Evolutionary conservation across 2,797 vertebrate genomes (phyloP).

Genomic region (Euphonia xanthogaster): DNA sequence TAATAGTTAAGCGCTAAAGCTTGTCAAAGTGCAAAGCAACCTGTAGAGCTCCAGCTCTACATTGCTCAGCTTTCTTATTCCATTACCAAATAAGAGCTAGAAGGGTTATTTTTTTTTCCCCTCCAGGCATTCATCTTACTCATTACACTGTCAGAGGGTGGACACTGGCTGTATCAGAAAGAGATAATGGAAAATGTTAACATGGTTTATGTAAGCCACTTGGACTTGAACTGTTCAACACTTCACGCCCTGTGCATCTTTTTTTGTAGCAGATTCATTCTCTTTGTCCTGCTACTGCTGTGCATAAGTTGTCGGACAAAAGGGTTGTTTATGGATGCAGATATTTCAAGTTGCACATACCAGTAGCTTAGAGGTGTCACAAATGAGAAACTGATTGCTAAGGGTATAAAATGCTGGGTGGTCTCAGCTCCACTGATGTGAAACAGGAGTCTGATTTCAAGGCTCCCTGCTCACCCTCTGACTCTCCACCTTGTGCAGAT

Average conservation of each 20-base stretch:
- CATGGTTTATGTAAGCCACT: not conserved
- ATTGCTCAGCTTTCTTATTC: not conserved
- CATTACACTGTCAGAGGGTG: not conserved
- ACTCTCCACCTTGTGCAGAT: not conserved
- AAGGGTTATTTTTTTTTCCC: not conserved
- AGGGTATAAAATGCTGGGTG: not conserved
- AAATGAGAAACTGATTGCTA: not conserved
- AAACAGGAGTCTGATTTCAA: not conserved
- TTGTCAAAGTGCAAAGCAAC: not conserved
- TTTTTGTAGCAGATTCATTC: not conserved
- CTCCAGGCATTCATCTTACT: not conserved
- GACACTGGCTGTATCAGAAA: not conserved
- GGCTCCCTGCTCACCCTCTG: not conserved
- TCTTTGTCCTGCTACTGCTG: not conserved
- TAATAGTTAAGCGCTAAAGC: not conserved
- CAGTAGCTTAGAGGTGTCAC: not conserved
- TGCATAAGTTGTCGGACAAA: not conserved
- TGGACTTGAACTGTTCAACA: not conserved
- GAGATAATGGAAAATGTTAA: constrained; percentile 1
- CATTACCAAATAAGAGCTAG: not conserved
- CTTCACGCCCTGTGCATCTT: not conserved
- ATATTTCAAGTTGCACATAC: not conserved
- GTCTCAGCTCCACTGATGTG: not conserved
- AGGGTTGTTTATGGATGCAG: not conserved
- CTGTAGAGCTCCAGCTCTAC: not conserved